Evolutionary conservation across 2,888 invertebrate genomes (phyloP).

Genomic region (Athrips mouffetella): DNA sequence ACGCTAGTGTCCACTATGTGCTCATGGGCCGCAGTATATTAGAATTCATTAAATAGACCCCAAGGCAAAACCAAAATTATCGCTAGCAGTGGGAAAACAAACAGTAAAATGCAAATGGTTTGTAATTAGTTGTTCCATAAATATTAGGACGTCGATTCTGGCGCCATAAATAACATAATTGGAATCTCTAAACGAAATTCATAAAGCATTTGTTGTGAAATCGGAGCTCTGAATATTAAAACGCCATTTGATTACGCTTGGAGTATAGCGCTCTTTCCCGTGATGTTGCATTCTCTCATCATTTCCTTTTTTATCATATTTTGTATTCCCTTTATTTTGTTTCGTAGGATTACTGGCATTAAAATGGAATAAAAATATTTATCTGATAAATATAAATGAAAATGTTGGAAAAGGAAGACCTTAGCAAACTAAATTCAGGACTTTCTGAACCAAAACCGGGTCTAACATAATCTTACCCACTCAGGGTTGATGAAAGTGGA

Average conservation of each 20-base stretch:
- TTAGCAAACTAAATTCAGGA: too few relatives aligned
- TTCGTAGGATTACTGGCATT: background rate
- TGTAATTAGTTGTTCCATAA: constrained; percentile 55
- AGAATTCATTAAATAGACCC: constrained; percentile 12
- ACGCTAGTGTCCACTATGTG: too few relatives aligned
- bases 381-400: background rate
- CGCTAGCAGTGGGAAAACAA: constrained; percentile 40
- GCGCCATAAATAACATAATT: constrained; percentile 53
- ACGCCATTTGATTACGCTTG: constrained; percentile 17
- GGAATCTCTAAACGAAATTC: constrained; percentile 45
- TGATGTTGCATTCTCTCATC: constrained; percentile 8
- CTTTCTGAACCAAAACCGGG: too few relatives aligned
- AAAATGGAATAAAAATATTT: background rate
- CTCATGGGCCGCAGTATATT: too few relatives aligned
- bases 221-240: constrained; percentile 42
- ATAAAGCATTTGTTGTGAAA: constrained; percentile 44
- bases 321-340: constrained; percentile 7
- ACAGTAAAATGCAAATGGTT: constrained; percentile 53
- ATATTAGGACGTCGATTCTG: constrained; percentile 44
- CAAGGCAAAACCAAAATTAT: constrained; percentile 22
- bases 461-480: too few relatives aligned
- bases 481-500: too few relatives aligned
- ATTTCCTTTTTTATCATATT: constrained; percentile 7
- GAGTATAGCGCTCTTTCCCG: constrained; percentile 8
- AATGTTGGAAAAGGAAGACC: too few relatives aligned